phyloP scores from a whole-genome alignment of 1,140 invertebrate genomes.

The Drosophila hydei region DNA sequence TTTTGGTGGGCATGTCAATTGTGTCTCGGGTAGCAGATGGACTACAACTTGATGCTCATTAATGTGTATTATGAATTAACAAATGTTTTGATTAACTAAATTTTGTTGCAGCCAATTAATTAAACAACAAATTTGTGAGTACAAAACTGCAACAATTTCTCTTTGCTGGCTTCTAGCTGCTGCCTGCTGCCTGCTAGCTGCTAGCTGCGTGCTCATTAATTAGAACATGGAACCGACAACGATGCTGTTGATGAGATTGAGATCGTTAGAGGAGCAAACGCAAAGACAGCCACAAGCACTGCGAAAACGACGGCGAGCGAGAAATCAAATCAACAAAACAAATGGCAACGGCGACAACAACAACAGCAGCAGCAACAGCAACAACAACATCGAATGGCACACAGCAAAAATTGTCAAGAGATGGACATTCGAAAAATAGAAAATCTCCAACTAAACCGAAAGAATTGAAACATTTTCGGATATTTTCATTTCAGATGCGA shows the following conservation, averaged over 20 bases:
- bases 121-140: conserved; percentile 60
- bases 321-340: conserved; percentile 76
- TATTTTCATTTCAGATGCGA: conserved; percentile 82
- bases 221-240: conserved; percentile 71
- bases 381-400: conserved; percentile 36
- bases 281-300: conserved; percentile 35
- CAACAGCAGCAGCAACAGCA: conserved; percentile 35
- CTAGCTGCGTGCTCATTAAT: conserved; percentile 65
- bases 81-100: conserved; percentile 82
- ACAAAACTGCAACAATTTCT: conserved; percentile 66
- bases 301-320: conserved; percentile 47
- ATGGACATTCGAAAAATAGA: conserved; percentile 82
- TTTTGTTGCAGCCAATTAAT: conserved; percentile 73
- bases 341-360: conserved; percentile 55
- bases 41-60: conserved; percentile 47
- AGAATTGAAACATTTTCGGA: conserved; percentile 82
- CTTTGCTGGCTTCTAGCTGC: conserved; percentile 37
- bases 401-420: conserved; percentile 78
- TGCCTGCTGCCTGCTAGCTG: conserved; percentile 1
- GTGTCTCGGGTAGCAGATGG: conserved; percentile 57
- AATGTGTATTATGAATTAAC: conserved; percentile 55
- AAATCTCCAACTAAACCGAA: conserved; percentile 81
- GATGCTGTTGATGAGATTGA: conserved; percentile 43
- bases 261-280: conserved; percentile 56
- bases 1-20: conserved; percentile 67